Conservation (phyloP, 2,797 vertebrate species). For the Ctenosaura bakeri region DNA sequence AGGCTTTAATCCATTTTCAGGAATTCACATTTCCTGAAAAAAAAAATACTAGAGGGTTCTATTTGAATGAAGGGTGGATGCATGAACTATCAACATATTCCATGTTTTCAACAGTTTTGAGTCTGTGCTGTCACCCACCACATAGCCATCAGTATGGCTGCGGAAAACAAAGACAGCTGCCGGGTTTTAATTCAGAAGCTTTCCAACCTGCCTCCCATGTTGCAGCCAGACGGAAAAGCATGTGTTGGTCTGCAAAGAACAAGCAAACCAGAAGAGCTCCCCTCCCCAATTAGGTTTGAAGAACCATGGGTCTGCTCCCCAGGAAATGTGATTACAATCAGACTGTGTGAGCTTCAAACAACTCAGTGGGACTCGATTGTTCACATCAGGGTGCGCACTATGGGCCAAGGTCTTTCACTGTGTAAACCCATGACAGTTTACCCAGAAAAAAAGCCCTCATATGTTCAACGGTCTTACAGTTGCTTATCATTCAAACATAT, state of each 20-base stretch:
- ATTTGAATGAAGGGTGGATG: background rate
- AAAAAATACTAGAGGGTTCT: background rate
- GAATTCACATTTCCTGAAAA: background rate
- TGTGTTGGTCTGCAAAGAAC: background rate
- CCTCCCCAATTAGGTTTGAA: background rate
- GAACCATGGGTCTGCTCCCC: background rate
- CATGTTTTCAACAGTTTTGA: background rate
- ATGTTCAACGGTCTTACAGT: background rate
- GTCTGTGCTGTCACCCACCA: background rate
- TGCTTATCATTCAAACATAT: too few relatives aligned
- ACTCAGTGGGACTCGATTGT: background rate
- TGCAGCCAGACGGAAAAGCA: background rate
- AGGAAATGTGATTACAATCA: background rate
- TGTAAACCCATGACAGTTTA: too few relatives aligned
- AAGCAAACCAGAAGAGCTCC: background rate
- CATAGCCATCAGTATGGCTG: background rate
- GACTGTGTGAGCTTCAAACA: background rate
- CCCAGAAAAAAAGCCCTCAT: background rate
- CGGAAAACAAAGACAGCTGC: slow-evolving; percentile 4
- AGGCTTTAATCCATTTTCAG: background rate
- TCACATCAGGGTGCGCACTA: background rate
- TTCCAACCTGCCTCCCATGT: background rate
- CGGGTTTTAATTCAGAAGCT: background rate
- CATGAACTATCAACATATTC: background rate
- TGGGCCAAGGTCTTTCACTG: too few relatives aligned